Conservation (phyloP, 2,797 vertebrate species). For the Sparus aurata region DNA sequence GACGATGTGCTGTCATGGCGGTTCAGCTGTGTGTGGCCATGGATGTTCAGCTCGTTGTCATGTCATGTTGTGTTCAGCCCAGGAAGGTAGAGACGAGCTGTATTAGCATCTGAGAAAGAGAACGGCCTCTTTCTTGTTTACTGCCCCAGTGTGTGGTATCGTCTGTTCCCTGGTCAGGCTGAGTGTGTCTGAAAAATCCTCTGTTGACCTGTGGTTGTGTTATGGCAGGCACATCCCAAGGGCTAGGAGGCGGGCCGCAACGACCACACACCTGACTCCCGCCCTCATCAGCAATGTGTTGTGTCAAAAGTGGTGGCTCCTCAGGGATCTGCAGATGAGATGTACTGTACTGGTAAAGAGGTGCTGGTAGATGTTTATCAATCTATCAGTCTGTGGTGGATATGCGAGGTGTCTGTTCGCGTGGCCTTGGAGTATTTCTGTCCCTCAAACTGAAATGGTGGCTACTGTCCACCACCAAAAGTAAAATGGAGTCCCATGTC, state of each 20-base stretch:
- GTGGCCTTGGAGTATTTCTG: slow-evolving; percentile 70
- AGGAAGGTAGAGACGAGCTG: slow-evolving; percentile 69
- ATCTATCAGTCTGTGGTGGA: slow-evolving; percentile 74
- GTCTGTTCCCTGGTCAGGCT: slow-evolving; percentile 79
- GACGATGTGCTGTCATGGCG: slow-evolving; percentile 78
- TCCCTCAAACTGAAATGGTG: slow-evolving; percentile 70
- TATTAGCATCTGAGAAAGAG: slow-evolving; percentile 67
- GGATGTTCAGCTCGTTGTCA: slow-evolving; percentile 75
- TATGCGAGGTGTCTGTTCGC: slow-evolving; percentile 78
- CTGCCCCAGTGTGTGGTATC: slow-evolving; percentile 75
- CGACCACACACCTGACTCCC: slow-evolving; percentile 71
- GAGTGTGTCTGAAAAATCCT: slow-evolving; percentile 82
- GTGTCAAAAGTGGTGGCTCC: slow-evolving; percentile 76
- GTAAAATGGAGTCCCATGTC: slow-evolving; percentile 75
- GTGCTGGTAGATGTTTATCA: slow-evolving; percentile 69
- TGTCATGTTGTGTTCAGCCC: slow-evolving; percentile 79
- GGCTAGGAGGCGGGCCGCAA: slow-evolving; percentile 74
- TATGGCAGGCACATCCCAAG: slow-evolving; percentile 74
- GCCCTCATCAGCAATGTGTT: slow-evolving; percentile 77
- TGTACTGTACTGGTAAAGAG: slow-evolving; percentile 77
- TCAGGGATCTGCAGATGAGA: slow-evolving; percentile 75
- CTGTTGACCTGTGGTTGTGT: slow-evolving; percentile 82
- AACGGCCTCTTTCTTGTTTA: slow-evolving; percentile 70
- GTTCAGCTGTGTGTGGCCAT: slow-evolving; percentile 76
- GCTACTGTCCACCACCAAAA: slow-evolving; percentile 68